phyloP scores from a whole-genome alignment of 1,140 invertebrate species.

The Trichogramma pretiosum region DNA sequence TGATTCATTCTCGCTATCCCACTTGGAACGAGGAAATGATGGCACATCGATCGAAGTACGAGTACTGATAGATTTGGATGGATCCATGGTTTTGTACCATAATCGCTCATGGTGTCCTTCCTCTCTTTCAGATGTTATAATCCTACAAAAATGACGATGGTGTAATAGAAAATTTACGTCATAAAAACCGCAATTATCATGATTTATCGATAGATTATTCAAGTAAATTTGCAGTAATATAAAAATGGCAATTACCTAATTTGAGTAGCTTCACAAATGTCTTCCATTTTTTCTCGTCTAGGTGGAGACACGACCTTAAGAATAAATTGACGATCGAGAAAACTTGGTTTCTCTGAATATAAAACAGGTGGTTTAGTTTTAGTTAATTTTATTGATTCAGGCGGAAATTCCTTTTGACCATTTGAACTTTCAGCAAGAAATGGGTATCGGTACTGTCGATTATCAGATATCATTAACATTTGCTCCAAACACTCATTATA shows the following conservation, averaged over 20 bases:
- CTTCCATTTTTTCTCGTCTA: slow-evolving; percentile 34
- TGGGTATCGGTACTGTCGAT: slow-evolving; percentile 25
- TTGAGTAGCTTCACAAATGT: slow-evolving; percentile 33
- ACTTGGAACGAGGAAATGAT: slow-evolving; percentile 37
- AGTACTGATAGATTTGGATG: slow-evolving; percentile 19
- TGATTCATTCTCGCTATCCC: slow-evolving; percentile 37
- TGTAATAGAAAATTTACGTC: neutral
- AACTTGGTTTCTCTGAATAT: slow-evolving; percentile 37
- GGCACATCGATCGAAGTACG: slow-evolving; percentile 17
- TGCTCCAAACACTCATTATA: slow-evolving; percentile 33
- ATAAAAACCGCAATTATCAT: neutral
- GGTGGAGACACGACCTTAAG: slow-evolving; percentile 28
- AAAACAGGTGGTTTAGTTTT: slow-evolving; percentile 25
- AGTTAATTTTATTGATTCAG: slow-evolving; percentile 32
- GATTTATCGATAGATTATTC: neutral
- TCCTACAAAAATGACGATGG: slow-evolving; percentile 17
- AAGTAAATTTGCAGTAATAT: neutral
- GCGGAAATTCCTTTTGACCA: slow-evolving; percentile 35
- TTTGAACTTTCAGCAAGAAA: slow-evolving; percentile 29
- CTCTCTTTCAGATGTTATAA: slow-evolving; percentile 22
- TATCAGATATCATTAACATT: slow-evolving; percentile 35
- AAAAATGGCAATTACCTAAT: slow-evolving; percentile 17
- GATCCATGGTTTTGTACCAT: slow-evolving; percentile 26
- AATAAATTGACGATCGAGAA: slow-evolving; percentile 27
- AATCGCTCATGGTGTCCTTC: slow-evolving; percentile 23